Percentiles rank a stretch among this genome's conserved stretches.
phyloP scores from a whole-genome alignment of 2,888 invertebrate genomes.

The Oasisia sp. region DNA sequence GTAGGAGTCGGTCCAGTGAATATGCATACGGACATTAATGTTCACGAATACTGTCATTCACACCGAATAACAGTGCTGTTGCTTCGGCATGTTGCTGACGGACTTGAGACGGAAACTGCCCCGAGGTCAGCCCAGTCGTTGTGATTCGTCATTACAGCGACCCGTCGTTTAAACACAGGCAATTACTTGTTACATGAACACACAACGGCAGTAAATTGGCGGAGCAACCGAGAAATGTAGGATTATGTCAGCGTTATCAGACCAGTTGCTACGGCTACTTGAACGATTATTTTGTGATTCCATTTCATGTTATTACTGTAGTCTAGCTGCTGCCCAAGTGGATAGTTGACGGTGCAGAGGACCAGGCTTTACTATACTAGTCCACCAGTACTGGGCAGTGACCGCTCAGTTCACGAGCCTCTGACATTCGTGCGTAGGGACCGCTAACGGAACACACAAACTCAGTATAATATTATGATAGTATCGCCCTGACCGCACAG shows the following conservation, averaged over 20 bases:
- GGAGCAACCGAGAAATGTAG: not conserved
- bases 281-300: not conserved
- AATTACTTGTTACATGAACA: not conserved
- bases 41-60: too few species aligned
- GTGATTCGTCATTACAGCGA: too few species aligned
- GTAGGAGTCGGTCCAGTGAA: too few species aligned
- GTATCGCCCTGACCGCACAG: not conserved
- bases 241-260: not conserved
- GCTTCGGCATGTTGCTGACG: too few species aligned
- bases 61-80: too few species aligned
- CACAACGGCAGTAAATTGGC: not conserved
- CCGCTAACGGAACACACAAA: not conserved
- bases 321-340: not conserved
- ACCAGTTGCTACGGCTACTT: not conserved
- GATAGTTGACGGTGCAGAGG: not conserved
- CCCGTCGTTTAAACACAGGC: too few species aligned
- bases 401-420: not conserved
- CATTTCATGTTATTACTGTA: not conserved
- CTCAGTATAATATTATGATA: not conserved
- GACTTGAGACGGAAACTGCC: too few species aligned
- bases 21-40: too few species aligned
- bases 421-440: not conserved
- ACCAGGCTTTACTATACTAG: not conserved
- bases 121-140: too few species aligned
- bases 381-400: not conserved